phyloP scores from a whole-genome alignment of 2,888 invertebrate species.

The Mystacides longicornis region DNA sequence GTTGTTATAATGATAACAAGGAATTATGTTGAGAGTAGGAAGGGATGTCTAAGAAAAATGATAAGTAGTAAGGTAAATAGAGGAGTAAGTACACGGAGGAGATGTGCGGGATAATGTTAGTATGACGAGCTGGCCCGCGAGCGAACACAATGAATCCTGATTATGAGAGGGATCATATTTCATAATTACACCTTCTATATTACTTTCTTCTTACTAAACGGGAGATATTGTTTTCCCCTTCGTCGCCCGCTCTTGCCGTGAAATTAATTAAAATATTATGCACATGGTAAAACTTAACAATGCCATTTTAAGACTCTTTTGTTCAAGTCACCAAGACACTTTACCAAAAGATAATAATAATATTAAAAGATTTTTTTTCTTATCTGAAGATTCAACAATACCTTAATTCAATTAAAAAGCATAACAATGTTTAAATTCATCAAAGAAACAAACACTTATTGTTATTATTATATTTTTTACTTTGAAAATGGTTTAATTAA shows the following conservation, averaged over 20 bases:
- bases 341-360: too few species aligned
- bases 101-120: neutral
- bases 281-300: too few species aligned
- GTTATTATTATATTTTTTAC: neutral
- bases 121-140: neutral
- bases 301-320: too few species aligned
- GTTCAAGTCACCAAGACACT: too few species aligned
- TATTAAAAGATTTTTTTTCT: too few species aligned
- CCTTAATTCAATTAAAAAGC: too few species aligned
- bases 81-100: neutral
- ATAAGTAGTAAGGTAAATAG: neutral
- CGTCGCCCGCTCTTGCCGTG: neutral
- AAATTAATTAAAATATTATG: neutral
- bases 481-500: slow-evolving; percentile 1
- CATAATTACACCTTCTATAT: neutral
- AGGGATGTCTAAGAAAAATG: neutral
- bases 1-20: neutral
- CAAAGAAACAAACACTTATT: neutral
- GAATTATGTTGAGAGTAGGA: neutral
- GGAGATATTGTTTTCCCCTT: neutral
- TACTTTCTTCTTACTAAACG: neutral
- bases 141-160: neutral
- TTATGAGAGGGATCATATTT: neutral
- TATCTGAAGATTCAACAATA: too few species aligned
- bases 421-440: too few species aligned